Conservation (phyloP, 2,113 vertebrate species). For the Phalacrocorax carbo region DNA sequence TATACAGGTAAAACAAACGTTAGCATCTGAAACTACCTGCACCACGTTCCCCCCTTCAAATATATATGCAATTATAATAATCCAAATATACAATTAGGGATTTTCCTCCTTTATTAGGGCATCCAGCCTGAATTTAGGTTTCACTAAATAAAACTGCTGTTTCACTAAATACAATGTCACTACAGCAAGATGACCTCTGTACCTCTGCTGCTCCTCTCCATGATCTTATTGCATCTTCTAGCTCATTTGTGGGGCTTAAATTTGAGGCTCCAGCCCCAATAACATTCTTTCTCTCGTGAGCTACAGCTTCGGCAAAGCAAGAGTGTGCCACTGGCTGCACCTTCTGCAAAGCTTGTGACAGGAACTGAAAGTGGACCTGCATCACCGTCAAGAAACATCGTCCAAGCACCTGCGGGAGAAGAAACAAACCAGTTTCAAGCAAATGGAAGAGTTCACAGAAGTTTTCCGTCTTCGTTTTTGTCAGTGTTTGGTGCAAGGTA, state of each 20-base stretch:
- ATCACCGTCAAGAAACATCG: conserved; percentile 97
- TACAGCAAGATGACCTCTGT: not conserved
- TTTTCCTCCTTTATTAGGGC: not conserved
- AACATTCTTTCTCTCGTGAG: conserved; percentile 85
- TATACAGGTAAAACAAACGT: not conserved
- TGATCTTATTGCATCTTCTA: conserved; percentile 90
- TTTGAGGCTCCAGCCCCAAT: conserved; percentile 62
- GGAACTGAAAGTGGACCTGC: conserved; percentile 99
- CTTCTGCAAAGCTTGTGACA: conserved; percentile 95
- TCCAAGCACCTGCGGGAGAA: conserved; percentile 85
- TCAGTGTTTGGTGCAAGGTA: not conserved
- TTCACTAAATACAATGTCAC: not conserved
- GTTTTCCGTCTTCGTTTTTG: not conserved
- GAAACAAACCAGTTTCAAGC: not conserved
- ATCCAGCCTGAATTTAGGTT: not conserved
- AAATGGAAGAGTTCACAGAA: not conserved
- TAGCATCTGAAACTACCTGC: not conserved
- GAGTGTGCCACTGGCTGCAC: conserved; percentile 96
- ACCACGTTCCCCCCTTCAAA: not conserved
- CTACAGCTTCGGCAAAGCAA: conserved; percentile 90
- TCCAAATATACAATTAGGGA: too few relatives aligned
- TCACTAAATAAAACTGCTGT: not conserved
- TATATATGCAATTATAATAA: too few relatives aligned
- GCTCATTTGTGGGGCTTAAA: conserved; percentile 80
- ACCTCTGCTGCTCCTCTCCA: conserved; percentile 97